Evolutionary conservation across 2,797 vertebrate genomes (phyloP).

Genomic region (Cossypha heuglini): DNA sequence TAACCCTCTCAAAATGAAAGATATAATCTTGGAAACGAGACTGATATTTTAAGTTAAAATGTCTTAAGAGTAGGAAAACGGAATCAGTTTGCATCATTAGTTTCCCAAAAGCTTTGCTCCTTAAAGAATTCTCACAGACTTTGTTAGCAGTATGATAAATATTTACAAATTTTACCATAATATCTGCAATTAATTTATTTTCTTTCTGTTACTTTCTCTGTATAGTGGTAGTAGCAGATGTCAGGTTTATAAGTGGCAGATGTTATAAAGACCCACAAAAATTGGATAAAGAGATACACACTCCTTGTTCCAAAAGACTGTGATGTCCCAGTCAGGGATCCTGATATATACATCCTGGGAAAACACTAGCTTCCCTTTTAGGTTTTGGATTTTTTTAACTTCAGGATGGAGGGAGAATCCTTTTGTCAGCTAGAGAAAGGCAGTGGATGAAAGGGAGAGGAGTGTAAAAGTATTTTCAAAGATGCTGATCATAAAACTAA

Average conservation of each 20-base stretch:
- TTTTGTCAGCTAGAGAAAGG: neutral
- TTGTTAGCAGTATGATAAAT: neutral
- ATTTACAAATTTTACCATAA: neutral
- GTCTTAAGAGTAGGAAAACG: neutral
- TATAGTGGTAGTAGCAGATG: neutral
- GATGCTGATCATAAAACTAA: neutral
- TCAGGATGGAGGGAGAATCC: neutral
- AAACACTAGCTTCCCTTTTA: neutral
- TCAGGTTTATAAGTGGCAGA: neutral
- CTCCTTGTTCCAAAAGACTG: neutral
- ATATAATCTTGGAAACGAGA: neutral
- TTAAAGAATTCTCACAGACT: neutral
- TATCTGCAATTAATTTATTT: neutral
- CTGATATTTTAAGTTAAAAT: neutral
- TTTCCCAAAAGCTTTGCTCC: neutral
- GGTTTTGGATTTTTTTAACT: neutral
- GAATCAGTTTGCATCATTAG: neutral
- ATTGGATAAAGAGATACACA: neutral
- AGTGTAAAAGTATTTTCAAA: neutral
- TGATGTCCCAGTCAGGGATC: neutral
- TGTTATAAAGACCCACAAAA: neutral
- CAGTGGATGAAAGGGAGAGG: neutral
- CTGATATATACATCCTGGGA: fast-evolving
- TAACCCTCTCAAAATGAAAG: neutral
- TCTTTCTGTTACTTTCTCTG: neutral